Percentiles rank a stretch among this genome's conserved stretches.
Evolutionary conservation across 2,888 invertebrate species (phyloP).

Genomic region (Trimorus sp.): DNA sequence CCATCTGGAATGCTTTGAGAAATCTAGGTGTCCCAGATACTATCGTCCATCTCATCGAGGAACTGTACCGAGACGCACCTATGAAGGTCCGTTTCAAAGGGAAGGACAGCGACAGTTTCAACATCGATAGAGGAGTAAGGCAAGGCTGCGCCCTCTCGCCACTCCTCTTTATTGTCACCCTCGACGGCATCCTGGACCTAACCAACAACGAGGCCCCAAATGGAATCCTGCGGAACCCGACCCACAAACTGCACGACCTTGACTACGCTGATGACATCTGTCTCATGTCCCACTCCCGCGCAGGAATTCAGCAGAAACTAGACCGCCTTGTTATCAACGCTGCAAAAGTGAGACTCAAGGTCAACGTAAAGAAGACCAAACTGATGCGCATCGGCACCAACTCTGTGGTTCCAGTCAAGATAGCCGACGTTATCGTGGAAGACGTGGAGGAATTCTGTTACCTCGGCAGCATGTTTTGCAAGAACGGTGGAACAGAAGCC

Average conservation of each 20-base stretch:
- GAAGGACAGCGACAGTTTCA: constrained; percentile 14
- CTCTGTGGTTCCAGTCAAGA: too few relatives aligned
- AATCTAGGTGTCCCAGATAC: not conserved
- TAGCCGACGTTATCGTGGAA: constrained; percentile 7
- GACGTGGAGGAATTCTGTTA: too few relatives aligned
- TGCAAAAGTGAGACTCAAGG: not conserved
- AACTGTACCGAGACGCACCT: constrained; percentile 10
- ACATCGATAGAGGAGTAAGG: constrained; percentile 27
- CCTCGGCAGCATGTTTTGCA: too few relatives aligned
- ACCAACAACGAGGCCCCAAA: constrained; percentile 7
- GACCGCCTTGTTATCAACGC: too few relatives aligned
- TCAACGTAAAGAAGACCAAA: constrained; percentile 22
- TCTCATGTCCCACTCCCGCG: constrained; percentile 8
- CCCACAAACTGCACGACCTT: constrained; percentile 22
- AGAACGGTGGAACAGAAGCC: too few relatives aligned
- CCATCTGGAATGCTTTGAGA: constrained; percentile 25
- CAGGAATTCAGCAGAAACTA: constrained; percentile 21
- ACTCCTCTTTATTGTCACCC: constrained; percentile 20
- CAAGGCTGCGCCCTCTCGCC: constrained; percentile 29
- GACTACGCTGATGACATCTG: constrained; percentile 26
- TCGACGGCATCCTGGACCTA: not conserved
- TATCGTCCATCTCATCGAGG: constrained; percentile 4
- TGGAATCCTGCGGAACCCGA: constrained; percentile 18
- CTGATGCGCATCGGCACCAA: constrained; percentile 21
- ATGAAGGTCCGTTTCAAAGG: constrained; percentile 32